Conservation (phyloP, 2,888 invertebrate genomes). For the Phalera bucephala region DNA sequence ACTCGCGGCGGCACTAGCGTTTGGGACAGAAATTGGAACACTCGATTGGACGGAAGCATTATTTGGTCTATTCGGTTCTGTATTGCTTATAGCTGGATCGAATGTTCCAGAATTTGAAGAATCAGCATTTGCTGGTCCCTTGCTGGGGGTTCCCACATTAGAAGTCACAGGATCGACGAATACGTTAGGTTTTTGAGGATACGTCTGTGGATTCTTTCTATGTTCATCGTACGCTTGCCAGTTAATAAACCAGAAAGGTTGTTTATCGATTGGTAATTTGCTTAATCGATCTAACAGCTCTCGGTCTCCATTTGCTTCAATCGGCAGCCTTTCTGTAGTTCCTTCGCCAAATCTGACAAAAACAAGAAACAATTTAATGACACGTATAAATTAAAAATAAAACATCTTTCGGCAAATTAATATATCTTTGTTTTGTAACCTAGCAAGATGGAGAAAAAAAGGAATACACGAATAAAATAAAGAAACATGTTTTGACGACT, state of each 20-base stretch:
- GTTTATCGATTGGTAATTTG: conserved; percentile 85
- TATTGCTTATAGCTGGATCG: background rate
- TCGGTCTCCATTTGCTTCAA: conserved; percentile 86
- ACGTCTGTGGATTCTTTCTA: conserved; percentile 67
- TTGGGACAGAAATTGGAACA: too few species aligned
- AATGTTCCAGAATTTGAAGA: background rate
- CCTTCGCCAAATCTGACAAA: conserved; percentile 60
- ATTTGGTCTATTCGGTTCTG: background rate
- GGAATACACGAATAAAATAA: too few species aligned
- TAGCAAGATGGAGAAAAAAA: too few species aligned
- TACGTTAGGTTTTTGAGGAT: conserved; percentile 53
- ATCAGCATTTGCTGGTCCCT: background rate
- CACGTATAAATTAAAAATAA: too few species aligned
- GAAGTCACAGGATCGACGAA: conserved; percentile 38
- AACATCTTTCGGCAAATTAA: too few species aligned
- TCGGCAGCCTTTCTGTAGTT: conserved; percentile 76
- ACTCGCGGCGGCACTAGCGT: too few species aligned
- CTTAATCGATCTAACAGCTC: conserved; percentile 85
- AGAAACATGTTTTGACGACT: too few species aligned
- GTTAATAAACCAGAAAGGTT: conserved; percentile 89
- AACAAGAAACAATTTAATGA: too few species aligned
- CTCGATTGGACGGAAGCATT: too few species aligned
- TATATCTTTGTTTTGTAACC: too few species aligned
- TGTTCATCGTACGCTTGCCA: conserved; percentile 85
- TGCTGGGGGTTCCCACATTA: background rate